Conservation (phyloP, 2,113 vertebrate genomes). For the Oncorhynchus mykiss region DNA sequence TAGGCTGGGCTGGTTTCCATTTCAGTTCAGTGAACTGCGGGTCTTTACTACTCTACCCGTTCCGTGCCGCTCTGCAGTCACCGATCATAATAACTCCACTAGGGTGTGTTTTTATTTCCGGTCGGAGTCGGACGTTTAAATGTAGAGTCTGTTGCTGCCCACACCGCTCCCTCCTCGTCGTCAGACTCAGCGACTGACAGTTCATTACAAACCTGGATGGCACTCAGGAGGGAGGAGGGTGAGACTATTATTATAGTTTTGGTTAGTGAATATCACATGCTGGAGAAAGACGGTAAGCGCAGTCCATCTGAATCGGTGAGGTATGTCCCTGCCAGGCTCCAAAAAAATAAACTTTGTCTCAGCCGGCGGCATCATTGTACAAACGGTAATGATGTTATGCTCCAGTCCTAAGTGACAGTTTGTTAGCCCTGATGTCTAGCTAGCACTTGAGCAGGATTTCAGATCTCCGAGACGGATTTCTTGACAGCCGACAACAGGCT, state of each 20-base stretch:
- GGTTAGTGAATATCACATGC: conserved; percentile 63
- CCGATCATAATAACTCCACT: conserved; percentile 37
- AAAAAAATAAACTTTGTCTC: conserved; percentile 47
- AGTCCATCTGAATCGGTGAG: conserved; percentile 1
- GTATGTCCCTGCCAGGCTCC: conserved; percentile 43
- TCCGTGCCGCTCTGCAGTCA: conserved; percentile 8
- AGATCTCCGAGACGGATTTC: conserved; percentile 25
- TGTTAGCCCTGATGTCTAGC: conserved; percentile 44
- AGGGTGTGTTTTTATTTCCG: conserved; percentile 35
- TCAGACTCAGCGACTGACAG: conserved; percentile 22
- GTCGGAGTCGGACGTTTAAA: conserved; percentile 10
- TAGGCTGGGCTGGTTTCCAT: conserved; percentile 12
- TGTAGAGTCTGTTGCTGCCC: not conserved
- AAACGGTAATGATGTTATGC: conserved; percentile 62
- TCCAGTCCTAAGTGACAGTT: conserved; percentile 55
- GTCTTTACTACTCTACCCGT: conserved; percentile 2
- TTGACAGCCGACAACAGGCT: conserved; percentile 59
- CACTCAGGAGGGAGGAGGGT: not conserved
- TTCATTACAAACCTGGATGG: conserved; percentile 33
- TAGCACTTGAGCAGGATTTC: conserved; percentile 26
- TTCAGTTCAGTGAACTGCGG: conserved; percentile 19
- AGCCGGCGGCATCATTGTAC: conserved; percentile 22
- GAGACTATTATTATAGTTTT: conserved; percentile 44
- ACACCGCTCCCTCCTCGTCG: conserved; percentile 20
- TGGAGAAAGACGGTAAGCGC: conserved; percentile 19